A percentile compares a stretch with the other conserved stretches of the same genome.
These are phyloP conservation scores for Ernsta delagoae DNA, from an alignment of 2,888 invertebrate genomes.

Conservation along the genomic window DNA sequence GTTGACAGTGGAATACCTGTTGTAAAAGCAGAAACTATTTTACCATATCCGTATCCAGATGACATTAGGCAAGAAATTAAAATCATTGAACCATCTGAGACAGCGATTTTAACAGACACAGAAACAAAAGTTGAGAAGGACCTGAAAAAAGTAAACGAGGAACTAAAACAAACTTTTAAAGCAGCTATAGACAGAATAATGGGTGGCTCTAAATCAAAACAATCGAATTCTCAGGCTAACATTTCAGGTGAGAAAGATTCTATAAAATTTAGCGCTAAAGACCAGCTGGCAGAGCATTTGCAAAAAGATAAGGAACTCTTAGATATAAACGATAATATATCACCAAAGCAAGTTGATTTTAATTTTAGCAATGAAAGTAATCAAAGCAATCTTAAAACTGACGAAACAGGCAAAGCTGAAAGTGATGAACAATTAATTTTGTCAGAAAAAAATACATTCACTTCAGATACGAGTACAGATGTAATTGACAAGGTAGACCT, in stretches of 20 bases:
- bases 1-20: conserved; percentile 49
- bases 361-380: not conserved
- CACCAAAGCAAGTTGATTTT: not conserved
- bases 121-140: conserved; percentile 62
- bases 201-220: conserved; percentile 12
- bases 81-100: conserved; percentile 44
- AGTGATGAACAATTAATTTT: not conserved
- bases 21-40: conserved; percentile 64
- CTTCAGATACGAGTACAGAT: not conserved
- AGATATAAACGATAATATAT: conserved; percentile 26
- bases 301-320: conserved; percentile 17
- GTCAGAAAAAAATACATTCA: not conserved
- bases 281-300: conserved; percentile 12
- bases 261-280: conserved; percentile 35
- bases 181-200: conserved; percentile 69
- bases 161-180: conserved; percentile 68
- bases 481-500: conserved; percentile 6
- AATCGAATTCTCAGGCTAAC: conserved; percentile 13
- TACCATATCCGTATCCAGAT: conserved; percentile 65
- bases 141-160: conserved; percentile 68
- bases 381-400: not conserved
- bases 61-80: conserved; percentile 50
- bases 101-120: conserved; percentile 29
- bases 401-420: not conserved
- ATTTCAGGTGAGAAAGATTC: conserved; percentile 17